A percentile compares a stretch with the other conserved stretches of the same genome.
Evolutionary conservation across 2,888 invertebrate genomes (phyloP).

Genomic region (Strigamia maritima): DNA sequence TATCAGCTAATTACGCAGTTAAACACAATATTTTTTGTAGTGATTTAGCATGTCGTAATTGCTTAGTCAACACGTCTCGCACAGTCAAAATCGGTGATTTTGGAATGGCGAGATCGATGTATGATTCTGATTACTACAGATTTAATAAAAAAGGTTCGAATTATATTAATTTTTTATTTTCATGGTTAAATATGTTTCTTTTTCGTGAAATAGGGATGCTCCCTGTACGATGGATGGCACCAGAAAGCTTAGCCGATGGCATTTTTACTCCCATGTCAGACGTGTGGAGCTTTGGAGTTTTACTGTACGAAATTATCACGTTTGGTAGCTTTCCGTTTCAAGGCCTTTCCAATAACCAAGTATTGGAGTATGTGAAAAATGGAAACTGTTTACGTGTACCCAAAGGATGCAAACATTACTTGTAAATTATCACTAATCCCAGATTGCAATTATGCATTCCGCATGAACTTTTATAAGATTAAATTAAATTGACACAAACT

Average conservation of each 20-base stretch:
- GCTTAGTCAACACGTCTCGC: constrained; percentile 70
- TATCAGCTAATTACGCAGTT: neutral
- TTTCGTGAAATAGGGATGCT: constrained; percentile 61
- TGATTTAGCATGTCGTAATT: constrained; percentile 78
- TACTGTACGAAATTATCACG: constrained; percentile 77
- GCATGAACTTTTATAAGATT: neutral
- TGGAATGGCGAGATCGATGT: constrained; percentile 85
- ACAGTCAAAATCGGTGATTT: constrained; percentile 78
- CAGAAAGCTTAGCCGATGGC: constrained; percentile 77
- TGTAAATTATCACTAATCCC: constrained; percentile 62
- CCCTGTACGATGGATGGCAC: constrained; percentile 91
- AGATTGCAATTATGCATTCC: neutral
- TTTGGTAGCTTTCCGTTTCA: constrained; percentile 89
- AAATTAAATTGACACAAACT: neutral
- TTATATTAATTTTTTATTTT: neutral
- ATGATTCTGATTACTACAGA: constrained; percentile 83
- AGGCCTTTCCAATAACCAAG: constrained; percentile 79
- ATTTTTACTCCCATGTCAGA: constrained; percentile 82
- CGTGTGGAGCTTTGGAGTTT: constrained; percentile 85
- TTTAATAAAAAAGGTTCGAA: constrained; percentile 72
- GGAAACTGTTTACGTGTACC: constrained; percentile 74
- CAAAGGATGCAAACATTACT: constrained; percentile 69
- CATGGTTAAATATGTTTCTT: neutral
- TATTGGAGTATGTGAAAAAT: constrained; percentile 72
- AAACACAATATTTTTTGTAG: constrained; percentile 54